Evolutionary conservation across 2,113 vertebrate species (phyloP).

Genomic region (Bambusicola thoracicus): DNA sequence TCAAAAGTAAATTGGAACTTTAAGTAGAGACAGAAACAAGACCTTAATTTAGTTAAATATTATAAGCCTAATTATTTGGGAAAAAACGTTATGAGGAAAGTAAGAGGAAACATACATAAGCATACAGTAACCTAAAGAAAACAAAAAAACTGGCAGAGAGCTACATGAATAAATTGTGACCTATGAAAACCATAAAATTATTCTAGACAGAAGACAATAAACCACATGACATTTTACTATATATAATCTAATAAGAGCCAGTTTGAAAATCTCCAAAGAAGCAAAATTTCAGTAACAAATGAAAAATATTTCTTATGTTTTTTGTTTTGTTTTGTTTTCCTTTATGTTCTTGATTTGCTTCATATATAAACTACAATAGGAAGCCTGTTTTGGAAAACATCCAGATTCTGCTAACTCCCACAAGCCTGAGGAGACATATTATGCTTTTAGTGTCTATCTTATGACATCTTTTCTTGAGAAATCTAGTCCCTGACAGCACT

Average conservation of each 20-base stretch:
- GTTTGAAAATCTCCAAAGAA: not conserved
- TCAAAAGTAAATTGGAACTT: not conserved
- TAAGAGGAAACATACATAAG: not conserved
- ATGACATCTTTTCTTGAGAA: not conserved
- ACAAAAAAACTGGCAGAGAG: not conserved
- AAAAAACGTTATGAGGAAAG: not conserved
- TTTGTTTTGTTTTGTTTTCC: no score
- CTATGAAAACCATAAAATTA: not conserved
- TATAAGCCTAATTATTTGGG: not conserved
- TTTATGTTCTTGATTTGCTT: not conserved
- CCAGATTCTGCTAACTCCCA: not conserved
- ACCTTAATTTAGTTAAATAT: not conserved
- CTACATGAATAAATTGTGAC: not conserved
- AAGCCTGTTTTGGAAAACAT: conserved; percentile 1
- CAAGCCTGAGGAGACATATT: not conserved
- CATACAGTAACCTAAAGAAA: not conserved
- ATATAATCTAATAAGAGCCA: not conserved
- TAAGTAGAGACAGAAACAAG: not conserved
- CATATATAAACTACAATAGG: not conserved
- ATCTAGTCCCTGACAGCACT: not conserved
- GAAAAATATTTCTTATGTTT: not conserved
- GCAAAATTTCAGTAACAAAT: not conserved
- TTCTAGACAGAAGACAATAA: not conserved
- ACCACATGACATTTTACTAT: not conserved
- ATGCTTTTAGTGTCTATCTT: not conserved